Conservation (phyloP, 2,797 vertebrate genomes). For the Saxicola maurus region DNA sequence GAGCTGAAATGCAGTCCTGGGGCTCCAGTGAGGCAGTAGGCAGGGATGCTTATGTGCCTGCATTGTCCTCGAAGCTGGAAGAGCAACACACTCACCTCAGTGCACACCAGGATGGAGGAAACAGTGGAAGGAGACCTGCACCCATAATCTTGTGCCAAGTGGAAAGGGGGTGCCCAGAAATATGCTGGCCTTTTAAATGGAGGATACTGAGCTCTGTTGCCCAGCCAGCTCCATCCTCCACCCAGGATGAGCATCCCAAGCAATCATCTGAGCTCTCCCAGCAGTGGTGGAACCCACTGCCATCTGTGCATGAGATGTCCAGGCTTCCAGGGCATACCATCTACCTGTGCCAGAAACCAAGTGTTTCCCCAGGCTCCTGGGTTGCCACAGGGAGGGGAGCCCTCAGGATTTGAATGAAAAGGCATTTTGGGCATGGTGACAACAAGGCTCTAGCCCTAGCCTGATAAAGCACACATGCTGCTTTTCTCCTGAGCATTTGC, state of each 20-base stretch:
- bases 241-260: not conserved
- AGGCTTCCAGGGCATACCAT: not conserved
- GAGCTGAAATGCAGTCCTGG: not conserved
- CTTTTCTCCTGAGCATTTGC: not conserved
- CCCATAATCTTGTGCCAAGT: not conserved
- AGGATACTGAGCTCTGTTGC: not conserved
- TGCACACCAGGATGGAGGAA: not conserved
- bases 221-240: not conserved
- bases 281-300: not conserved
- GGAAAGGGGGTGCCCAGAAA: not conserved
- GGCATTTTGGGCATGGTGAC: not conserved
- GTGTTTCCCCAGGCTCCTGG: not conserved
- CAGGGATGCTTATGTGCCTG: not conserved
- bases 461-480: not conserved
- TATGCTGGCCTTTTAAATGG: not conserved
- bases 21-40: not conserved
- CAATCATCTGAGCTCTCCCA: not conserved
- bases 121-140: not conserved
- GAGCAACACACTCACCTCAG: fast-evolving
- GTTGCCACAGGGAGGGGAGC: not conserved
- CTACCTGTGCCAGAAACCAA: not conserved
- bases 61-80: not conserved
- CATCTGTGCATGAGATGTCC: not conserved
- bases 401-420: not conserved
- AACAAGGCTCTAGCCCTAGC: not conserved